These are phyloP conservation scores for Gadus chalcogrammus DNA, from an alignment of 2,113 vertebrate genomes.

Conservation along the genomic window DNA sequence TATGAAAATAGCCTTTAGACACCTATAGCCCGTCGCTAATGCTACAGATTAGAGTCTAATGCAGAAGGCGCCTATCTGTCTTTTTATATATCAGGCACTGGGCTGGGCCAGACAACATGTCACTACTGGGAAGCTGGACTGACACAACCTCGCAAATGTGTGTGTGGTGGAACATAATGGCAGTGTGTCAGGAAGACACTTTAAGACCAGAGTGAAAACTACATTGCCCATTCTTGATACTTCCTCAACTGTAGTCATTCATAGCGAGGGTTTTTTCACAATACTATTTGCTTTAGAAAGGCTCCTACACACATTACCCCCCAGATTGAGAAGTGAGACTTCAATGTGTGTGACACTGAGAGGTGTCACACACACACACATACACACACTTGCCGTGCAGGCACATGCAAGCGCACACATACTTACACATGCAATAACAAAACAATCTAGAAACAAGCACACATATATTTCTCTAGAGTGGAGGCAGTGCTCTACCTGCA, in stretches of 20 bases:
- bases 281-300: neutral
- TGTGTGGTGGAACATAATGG: no score
- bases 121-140: neutral
- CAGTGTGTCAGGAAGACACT: no score
- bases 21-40: slow-evolving; percentile 16
- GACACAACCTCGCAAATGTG: neutral
- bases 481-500: neutral
- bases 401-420: neutral
- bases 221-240: neutral
- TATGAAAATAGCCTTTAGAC: slow-evolving; percentile 33
- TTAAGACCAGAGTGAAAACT: no score
- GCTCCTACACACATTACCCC: no score
- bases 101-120: neutral
- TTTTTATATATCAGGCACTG: slow-evolving; percentile 6
- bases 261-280: no score
- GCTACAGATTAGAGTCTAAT: neutral
- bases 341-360: no score
- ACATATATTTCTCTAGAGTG: no score
- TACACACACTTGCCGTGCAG: neutral
- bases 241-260: neutral
- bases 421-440: neutral
- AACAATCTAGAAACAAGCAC: neutral
- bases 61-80: neutral
- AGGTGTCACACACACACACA: neutral
- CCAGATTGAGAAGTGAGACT: no score